phyloP scores from a whole-genome alignment of 2,797 vertebrate genomes.

The Artibeus lituratus region DNA sequence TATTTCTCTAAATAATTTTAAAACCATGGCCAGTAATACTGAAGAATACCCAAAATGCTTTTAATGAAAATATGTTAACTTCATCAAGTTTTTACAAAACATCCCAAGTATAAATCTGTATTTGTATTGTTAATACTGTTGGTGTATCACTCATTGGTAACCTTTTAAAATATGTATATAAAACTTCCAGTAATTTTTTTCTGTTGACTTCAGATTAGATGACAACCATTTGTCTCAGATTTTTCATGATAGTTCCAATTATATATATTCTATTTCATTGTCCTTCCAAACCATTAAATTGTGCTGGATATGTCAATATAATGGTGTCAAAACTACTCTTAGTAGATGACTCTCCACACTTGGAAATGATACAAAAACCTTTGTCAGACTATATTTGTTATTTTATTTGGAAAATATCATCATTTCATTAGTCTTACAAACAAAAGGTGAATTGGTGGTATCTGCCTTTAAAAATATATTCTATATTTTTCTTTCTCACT shows the following conservation, averaged over 20 bases:
- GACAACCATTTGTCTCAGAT: constrained; percentile 9
- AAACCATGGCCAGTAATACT: neutral
- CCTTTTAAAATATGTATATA: neutral
- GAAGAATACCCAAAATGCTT: neutral
- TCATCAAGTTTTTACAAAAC: neutral
- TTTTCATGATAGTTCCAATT: constrained; percentile 44
- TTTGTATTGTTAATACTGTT: neutral
- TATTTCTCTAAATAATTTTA: neutral
- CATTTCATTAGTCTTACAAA: neutral
- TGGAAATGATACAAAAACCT: neutral
- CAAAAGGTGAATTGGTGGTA: neutral
- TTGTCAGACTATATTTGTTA: neutral
- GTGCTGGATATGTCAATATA: constrained; percentile 39
- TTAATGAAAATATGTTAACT: neutral
- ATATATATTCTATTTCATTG: neutral
- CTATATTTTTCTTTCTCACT: neutral
- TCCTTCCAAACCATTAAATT: constrained; percentile 28
- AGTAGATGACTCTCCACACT: neutral
- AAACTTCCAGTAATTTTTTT: neutral
- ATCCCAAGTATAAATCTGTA: neutral
- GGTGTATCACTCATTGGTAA: neutral
- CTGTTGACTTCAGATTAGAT: neutral
- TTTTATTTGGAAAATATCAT: constrained; percentile 53
- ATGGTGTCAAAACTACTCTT: constrained; percentile 41
- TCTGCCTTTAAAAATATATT: neutral